Evolutionary conservation across 2,113 vertebrate species (phyloP).

Genomic region (Danionella cerebrum): DNA sequence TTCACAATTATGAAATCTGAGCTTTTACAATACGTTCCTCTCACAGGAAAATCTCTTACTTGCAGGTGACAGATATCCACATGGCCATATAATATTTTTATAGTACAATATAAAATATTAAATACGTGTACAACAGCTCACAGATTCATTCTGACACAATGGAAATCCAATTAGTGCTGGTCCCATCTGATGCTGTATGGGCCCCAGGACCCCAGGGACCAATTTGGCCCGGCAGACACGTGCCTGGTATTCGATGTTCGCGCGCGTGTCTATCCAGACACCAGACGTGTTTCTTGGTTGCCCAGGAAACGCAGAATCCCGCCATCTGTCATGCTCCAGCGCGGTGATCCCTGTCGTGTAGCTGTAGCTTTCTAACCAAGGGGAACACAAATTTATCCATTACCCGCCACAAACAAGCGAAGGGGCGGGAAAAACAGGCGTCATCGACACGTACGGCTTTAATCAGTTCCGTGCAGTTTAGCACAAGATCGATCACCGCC

Average conservation of each 20-base stretch:
- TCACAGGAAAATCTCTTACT: too few relatives aligned
- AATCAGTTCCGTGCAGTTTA: too few relatives aligned
- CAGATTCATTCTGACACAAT: not conserved
- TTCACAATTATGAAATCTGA: too few relatives aligned
- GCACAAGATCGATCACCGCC: too few relatives aligned
- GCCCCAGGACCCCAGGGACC: constrained; percentile 68
- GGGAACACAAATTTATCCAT: not conserved
- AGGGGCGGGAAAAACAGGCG: not conserved
- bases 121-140: too few relatives aligned
- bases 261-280: constrained; percentile 17
- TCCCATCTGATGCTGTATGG: constrained; percentile 59
- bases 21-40: too few relatives aligned
- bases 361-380: constrained; percentile 43
- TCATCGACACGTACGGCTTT: not conserved
- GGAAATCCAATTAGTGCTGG: constrained; percentile 53
- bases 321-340: constrained; percentile 55
- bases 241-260: constrained; percentile 16
- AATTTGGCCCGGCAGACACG: constrained; percentile 76
- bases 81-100: too few relatives aligned
- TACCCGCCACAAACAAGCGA: not conserved
- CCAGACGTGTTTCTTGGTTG: constrained; percentile 56
- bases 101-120: too few relatives aligned
- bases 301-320: constrained; percentile 63
- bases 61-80: too few relatives aligned
- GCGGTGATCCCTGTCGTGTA: constrained; percentile 57